These are phyloP conservation scores for Amorpha juglandis DNA, from an alignment of 2,888 invertebrate genomes.

Conservation along the genomic window DNA sequence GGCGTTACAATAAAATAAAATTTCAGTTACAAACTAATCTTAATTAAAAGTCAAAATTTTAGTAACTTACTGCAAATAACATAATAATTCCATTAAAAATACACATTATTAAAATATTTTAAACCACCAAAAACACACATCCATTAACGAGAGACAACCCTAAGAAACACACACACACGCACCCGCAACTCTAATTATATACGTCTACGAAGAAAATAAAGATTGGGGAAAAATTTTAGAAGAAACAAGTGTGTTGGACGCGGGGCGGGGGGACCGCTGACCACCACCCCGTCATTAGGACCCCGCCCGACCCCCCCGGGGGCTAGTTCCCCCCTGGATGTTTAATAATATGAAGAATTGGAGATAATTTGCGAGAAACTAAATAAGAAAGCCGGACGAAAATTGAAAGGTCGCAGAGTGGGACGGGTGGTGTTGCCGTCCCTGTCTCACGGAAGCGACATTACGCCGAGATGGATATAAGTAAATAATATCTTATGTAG, in stretches of 20 bases:
- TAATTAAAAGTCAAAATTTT: no score
- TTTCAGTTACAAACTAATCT: no score
- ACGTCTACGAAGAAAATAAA: conserved; percentile 83
- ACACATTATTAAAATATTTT: background rate
- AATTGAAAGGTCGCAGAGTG: conserved; percentile 76
- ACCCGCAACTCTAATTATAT: conserved; percentile 77
- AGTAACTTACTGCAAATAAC: no score
- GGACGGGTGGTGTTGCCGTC: conserved; percentile 43
- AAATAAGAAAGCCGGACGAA: conserved; percentile 83
- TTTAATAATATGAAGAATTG: conserved; percentile 85
- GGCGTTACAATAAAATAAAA: no score
- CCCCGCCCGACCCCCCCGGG: conserved; percentile 55
- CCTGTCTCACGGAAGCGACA: conserved; percentile 45
- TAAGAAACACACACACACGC: conserved; percentile 45
- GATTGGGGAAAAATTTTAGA: conserved; percentile 84
- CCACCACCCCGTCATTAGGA: conserved; percentile 80
- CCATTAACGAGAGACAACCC: conserved; percentile 32
- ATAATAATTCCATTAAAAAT: background rate
- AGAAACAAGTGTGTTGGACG: conserved; percentile 81
- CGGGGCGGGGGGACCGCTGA: conserved; percentile 70
- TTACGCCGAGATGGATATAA: conserved; percentile 20
- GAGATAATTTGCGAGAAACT: conserved; percentile 85
- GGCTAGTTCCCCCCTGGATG: conserved; percentile 80
- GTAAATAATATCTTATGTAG: conserved; percentile 20
- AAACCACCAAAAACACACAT: conserved; percentile 8